Evolutionary conservation across 92 coral and sea anemone species (phyloP).

Genomic region (Umimayanthus kanabou): DNA sequence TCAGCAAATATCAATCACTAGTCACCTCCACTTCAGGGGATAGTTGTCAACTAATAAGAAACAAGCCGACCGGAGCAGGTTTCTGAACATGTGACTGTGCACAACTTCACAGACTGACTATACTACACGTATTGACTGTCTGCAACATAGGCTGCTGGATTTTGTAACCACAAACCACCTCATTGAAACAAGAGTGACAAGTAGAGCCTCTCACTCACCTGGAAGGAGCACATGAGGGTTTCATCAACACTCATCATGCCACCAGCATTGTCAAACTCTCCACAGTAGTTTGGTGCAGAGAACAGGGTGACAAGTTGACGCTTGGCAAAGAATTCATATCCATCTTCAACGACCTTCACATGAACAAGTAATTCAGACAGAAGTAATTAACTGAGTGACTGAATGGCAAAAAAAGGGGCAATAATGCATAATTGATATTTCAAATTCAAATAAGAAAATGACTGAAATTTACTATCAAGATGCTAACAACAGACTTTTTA

Average conservation of each 20-base stretch:
- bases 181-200: neutral
- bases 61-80: no score
- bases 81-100: no score
- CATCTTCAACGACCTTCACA: constrained; percentile 95
- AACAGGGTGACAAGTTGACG: constrained; percentile 95
- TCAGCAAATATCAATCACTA: no score
- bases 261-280: constrained; percentile 98
- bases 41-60: no score
- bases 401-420: neutral
- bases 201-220: constrained; percentile 52
- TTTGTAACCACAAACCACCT: no score
- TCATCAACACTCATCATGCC: constrained; percentile 99
- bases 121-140: no score
- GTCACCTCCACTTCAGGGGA: no score
- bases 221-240: constrained; percentile 97
- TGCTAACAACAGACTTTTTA: neutral
- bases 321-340: constrained; percentile 98
- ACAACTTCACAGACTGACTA: no score
- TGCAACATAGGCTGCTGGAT: no score
- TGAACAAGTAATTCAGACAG: neutral
- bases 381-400: neutral
- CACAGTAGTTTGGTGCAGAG: constrained; percentile 99
- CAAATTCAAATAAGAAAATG: no score
- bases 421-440: neutral
- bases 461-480: neutral